Percentiles rank a stretch among this genome's conserved stretches.
Conservation (phyloP, 2,797 vertebrate species). For the Phyllotis vaccarum region DNA sequence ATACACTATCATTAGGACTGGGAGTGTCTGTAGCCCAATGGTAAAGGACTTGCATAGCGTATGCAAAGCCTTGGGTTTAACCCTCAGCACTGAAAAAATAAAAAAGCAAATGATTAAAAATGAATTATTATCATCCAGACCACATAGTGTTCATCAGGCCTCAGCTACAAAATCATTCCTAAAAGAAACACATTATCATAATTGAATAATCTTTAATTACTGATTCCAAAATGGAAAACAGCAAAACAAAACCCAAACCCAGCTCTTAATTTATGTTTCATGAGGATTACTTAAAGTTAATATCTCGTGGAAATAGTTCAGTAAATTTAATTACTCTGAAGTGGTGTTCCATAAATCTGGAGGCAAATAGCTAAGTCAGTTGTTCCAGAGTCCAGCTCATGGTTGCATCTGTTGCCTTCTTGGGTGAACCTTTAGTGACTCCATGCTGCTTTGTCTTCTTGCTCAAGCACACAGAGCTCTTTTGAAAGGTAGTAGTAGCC, state of each 20-base stretch:
- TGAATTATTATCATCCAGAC: constrained; percentile 28
- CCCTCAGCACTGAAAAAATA: too few species aligned
- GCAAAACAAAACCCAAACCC: constrained; percentile 74
- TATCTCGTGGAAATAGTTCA: constrained; percentile 81
- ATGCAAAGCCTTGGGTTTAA: not conserved
- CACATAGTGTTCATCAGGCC: constrained; percentile 47
- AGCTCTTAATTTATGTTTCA: constrained; percentile 74
- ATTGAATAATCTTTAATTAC: constrained; percentile 82
- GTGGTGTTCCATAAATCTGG: constrained; percentile 73
- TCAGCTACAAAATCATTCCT: constrained; percentile 50
- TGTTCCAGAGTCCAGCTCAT: constrained; percentile 4
- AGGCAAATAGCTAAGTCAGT: constrained; percentile 72
- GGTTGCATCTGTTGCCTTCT: constrained; percentile 24
- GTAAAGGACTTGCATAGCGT: not conserved
- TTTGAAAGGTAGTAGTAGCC: constrained; percentile 34
- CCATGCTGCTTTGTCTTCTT: constrained; percentile 27
- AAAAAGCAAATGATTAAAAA: not conserved
- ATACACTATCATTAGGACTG: not conserved
- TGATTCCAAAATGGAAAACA: constrained; percentile 78
- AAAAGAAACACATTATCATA: constrained; percentile 78
- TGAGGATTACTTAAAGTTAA: constrained; percentile 79
- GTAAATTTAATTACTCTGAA: constrained; percentile 79
- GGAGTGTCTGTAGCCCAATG: not conserved
- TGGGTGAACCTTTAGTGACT: constrained; percentile 48
- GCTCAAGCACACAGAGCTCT: not conserved